These are phyloP conservation scores for Sebastes elongatus DNA, from an alignment of 2,797 vertebrate species.

Conservation along the genomic window DNA sequence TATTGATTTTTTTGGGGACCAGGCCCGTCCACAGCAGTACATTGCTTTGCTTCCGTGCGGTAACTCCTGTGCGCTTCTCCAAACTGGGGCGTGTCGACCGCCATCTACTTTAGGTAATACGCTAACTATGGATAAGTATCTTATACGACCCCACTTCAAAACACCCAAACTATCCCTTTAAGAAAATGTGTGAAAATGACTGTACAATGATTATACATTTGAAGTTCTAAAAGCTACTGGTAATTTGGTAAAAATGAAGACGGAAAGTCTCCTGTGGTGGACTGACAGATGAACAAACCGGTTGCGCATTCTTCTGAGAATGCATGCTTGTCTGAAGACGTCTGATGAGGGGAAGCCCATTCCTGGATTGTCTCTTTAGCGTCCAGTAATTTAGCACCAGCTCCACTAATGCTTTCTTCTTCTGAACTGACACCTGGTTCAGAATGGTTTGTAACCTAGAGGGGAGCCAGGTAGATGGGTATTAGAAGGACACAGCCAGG, in stretches of 20 bases:
- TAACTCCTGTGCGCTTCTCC: no score
- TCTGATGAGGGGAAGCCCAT: constrained; percentile 92
- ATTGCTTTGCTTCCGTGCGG: no score
- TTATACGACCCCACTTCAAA: no score
- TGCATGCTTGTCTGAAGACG: constrained; percentile 93
- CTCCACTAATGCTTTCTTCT: constrained; percentile 96
- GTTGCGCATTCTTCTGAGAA: constrained; percentile 89
- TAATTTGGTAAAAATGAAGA: constrained; percentile 26
- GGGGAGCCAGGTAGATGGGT: not conserved
- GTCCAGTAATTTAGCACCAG: constrained; percentile 96
- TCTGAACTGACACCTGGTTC: constrained; percentile 96
- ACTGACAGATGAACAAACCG: constrained; percentile 85
- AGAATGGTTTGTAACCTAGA: constrained; percentile 94
- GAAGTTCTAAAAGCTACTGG: constrained; percentile 13
- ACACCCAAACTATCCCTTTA: not conserved
- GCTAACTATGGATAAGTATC: no score
- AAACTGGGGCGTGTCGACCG: no score
- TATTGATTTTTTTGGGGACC: no score
- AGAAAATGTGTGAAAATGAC: not conserved
- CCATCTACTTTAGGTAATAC: no score
- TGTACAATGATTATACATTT: not conserved
- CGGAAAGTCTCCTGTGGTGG: constrained; percentile 31
- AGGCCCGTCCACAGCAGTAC: no score
- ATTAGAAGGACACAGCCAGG: not conserved
- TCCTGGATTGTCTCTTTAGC: constrained; percentile 94